Base-by-base conservation (phyloP, 2,113 vertebrate species). In the Dasyprocta punctata region DNA sequence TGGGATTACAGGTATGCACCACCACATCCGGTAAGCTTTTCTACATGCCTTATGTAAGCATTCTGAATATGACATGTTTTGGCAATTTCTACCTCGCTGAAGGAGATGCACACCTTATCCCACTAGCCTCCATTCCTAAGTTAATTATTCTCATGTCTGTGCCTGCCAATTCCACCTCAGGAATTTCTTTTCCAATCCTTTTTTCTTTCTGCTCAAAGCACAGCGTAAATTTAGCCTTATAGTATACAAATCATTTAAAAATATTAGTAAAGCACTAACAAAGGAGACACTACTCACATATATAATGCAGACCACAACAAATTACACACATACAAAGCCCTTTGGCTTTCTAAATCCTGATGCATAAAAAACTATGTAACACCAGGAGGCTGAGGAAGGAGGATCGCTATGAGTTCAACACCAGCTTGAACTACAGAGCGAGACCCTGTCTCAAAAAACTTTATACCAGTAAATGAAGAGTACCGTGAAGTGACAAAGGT, bases 191-290 rank as follows among this genome's bases (percentile, higher is more conserved):
- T 54, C 28, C 22, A 94, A 52, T 38, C 33, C 19, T 65, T 96
- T 82, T 26, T 93, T 84, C 82, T 63, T 95, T 84, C 47, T 86
- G 65, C 63, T 81, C 63, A 92, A 86, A 92, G 36, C 17, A 88
- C 44, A 90, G 61, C 7, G 63, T 52, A 77, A 93, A 60, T 75
- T 81, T 69, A 94, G 73, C 17, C 22, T 44, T 80, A 81, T 4
- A 92, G 26, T 22, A 75, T 30, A 19, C 10, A 52, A 44, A 82
- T 75, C n/a, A 61, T 33, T 96, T 90, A 38, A 67, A 84, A 63
- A 84, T 78, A 92, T 73, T 54, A 78, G 49, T 78, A 92, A 89
- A 90, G 14, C 58, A 95, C 52, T 47, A 73, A 28, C 56, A 44
- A 54, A 61, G 78, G 30, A 75, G 22, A 12, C 58, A 89, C 49